These are phyloP conservation scores for Pycnonotus jocosus DNA, from an alignment of 2,113 vertebrate species.

Conservation along the genomic window DNA sequence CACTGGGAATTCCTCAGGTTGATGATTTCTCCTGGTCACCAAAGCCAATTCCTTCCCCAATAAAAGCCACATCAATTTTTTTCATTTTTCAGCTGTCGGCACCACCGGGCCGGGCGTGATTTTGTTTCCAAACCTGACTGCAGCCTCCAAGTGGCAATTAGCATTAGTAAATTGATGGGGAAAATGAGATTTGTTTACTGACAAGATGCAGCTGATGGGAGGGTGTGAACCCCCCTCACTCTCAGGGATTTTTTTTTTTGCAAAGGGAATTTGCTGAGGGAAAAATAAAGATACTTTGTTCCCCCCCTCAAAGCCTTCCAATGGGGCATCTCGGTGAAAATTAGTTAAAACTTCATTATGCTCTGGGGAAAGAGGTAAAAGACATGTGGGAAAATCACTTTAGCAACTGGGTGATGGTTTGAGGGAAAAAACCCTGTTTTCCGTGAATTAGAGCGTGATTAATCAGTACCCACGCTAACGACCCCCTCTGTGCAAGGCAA, in stretches of 20 bases:
- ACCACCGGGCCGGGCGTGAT: slow-evolving; percentile 11
- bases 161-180: slow-evolving; percentile 49
- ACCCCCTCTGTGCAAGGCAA: neutral
- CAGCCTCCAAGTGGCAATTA: slow-evolving; percentile 34
- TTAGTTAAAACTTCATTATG: neutral
- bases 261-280: neutral
- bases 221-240: neutral
- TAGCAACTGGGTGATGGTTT: neutral
- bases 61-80: neutral
- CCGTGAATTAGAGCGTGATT: slow-evolving; percentile 37
- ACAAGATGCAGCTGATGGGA: slow-evolving; percentile 35
- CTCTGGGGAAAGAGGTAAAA: neutral
- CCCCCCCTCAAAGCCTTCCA: neutral
- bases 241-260: neutral
- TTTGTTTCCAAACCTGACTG: slow-evolving; percentile 32
- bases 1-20: neutral
- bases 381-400: neutral
- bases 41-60: neutral
- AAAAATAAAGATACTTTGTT: neutral
- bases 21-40: neutral
- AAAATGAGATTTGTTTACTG: slow-evolving; percentile 42
- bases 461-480: neutral
- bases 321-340: neutral
- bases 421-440: neutral
- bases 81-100: too few relatives aligned